These are phyloP conservation scores for Patagioenas fasciata DNA, from an alignment of 2,113 vertebrate genomes.

Conservation along the genomic window DNA sequence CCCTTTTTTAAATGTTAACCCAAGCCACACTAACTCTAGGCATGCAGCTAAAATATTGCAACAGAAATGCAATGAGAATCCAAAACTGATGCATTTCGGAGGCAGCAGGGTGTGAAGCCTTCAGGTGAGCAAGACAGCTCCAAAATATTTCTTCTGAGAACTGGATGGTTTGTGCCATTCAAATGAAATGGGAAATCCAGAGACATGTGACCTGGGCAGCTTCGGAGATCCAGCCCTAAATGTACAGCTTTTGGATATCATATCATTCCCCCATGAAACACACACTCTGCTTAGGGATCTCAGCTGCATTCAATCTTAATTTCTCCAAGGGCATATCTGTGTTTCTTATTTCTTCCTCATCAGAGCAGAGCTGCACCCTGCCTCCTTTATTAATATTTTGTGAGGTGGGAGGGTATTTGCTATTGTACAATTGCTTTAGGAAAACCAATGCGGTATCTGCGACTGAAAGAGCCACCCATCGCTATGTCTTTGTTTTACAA, in stretches of 20 bases:
- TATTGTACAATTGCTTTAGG: neutral
- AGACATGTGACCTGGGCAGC: neutral
- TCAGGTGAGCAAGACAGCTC: neutral
- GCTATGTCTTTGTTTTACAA: slow-evolving; percentile 1
- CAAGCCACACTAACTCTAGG: neutral
- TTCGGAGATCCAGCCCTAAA: neutral
- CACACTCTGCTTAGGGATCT: neutral
- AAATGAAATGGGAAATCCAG: neutral
- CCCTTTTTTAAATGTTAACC: neutral
- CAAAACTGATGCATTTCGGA: rapidly evolving
- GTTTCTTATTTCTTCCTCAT: neutral
- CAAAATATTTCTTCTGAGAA: neutral
- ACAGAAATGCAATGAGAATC: neutral
- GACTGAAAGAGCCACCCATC: neutral
- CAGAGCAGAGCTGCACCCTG: neutral
- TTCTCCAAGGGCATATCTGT: neutral
- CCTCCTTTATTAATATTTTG: neutral
- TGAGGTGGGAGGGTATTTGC: neutral
- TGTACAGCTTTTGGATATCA: neutral
- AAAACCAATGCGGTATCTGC: neutral
- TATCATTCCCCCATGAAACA: neutral
- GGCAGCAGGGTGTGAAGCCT: neutral
- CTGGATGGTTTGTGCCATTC: neutral
- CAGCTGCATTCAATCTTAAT: neutral
- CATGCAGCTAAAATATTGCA: neutral